Percentiles rank a stretch among this genome's conserved stretches.
Conservation (phyloP, 2,888 invertebrate species). For the Caenorhabditis uteleia region DNA sequence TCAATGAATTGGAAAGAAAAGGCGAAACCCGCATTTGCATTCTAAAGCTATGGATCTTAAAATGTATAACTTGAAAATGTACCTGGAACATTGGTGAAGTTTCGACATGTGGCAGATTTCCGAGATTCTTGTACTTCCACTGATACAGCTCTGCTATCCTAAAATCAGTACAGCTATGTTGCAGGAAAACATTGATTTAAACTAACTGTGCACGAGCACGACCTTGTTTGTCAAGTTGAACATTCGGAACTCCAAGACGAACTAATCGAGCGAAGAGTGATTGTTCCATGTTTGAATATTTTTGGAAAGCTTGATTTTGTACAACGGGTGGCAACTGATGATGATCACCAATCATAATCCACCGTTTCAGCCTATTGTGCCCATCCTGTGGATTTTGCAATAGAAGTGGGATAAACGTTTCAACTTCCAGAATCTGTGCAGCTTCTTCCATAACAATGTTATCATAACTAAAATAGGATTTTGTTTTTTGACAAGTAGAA, state of each 20-base stretch:
- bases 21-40: slow-evolving; percentile 88
- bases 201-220: slow-evolving; percentile 83
- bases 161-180: slow-evolving; percentile 34
- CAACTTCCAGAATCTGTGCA: slow-evolving; percentile 97
- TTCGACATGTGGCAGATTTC: slow-evolving; percentile 88
- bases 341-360: slow-evolving; percentile 99
- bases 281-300: slow-evolving; percentile 99
- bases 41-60: slow-evolving; percentile 51
- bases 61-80: no score
- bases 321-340: slow-evolving; percentile 98
- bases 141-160: slow-evolving; percentile 73
- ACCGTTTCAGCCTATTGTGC: slow-evolving; percentile 90
- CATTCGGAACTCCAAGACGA: slow-evolving; percentile 91
- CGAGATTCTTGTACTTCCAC: slow-evolving; percentile 76
- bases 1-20: slow-evolving; percentile 94
- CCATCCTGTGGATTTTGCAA: slow-evolving; percentile 94
- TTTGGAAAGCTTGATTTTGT: slow-evolving; percentile 99
- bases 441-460: slow-evolving; percentile 99
- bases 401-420: slow-evolving; percentile 96
- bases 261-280: slow-evolving; percentile 95
- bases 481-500: background rate
- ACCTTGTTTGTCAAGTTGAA: slow-evolving; percentile 96
- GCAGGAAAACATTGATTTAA: background rate
- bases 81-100: slow-evolving; percentile 80
- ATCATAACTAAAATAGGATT: slow-evolving; percentile 73